phyloP scores from a whole-genome alignment of 2,113 vertebrate species.

The Gopherus evgoodei region DNA sequence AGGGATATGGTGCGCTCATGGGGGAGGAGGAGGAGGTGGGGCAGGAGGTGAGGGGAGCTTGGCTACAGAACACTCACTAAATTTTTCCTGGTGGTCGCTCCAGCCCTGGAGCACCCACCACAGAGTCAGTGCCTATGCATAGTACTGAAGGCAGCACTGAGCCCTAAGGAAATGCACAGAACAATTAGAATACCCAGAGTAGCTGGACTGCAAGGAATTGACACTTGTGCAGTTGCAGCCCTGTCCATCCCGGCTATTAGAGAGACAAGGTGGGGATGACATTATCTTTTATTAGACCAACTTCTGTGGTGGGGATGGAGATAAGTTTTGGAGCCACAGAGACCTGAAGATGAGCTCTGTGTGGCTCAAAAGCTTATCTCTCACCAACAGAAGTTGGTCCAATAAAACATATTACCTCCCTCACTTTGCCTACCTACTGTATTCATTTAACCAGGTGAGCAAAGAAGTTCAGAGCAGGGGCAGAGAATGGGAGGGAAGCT shows the following conservation, averaged over 20 bases:
- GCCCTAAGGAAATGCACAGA: neutral
- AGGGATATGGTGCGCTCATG: too few species aligned
- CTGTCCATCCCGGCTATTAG: neutral
- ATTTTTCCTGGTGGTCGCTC: too few species aligned
- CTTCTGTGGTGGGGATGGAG: neutral
- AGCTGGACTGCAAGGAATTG: neutral
- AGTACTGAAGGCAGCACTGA: neutral
- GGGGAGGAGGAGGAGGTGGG: too few species aligned
- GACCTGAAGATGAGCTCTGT: neutral
- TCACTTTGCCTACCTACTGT: neutral
- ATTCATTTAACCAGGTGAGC: neutral
- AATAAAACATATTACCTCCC: neutral
- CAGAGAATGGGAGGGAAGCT: too few species aligned
- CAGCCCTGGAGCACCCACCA: too few species aligned
- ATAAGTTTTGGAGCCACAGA: neutral
- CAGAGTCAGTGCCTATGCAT: too few species aligned
- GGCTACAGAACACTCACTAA: too few species aligned
- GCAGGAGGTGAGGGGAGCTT: too few species aligned
- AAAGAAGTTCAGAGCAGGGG: neutral
- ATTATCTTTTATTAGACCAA: neutral
- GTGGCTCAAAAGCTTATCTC: neutral
- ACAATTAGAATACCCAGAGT: neutral
- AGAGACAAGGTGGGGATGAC: neutral
- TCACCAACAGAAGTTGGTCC: neutral
- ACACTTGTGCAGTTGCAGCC: accelerated